Evolutionary conservation across 1,140 invertebrate genomes (phyloP), one percentile per base, ranked within the genome.

Genomic region (Cataglyphis hispanica): DNA sequence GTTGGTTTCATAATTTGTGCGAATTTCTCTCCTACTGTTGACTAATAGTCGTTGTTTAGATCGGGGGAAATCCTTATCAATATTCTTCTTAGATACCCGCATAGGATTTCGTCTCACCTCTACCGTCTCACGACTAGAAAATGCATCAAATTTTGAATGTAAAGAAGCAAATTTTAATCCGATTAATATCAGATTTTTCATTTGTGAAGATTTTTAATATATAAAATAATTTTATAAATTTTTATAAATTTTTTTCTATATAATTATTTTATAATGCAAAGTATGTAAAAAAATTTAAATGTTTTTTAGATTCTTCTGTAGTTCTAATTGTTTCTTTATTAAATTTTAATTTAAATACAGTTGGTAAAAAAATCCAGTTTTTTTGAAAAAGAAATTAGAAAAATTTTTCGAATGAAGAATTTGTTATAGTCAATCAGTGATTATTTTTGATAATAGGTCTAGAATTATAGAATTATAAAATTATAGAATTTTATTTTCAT

Each of bases 41-140:
- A 91, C 70, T 13, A 94, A 72, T 0, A 94, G 66, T 31, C 88
- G 86, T 56, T 93, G 90, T 7, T 91, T 86, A 5, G 89, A 77
- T 7, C 89, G 86, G 0, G 81, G 53, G 11, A 90, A 89, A 81
- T 90, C 72, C 19, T 91, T 85, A 16, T 90, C 81, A 0, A 86
- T 40, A 37, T 91, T 84, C 43, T 88, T 93, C 56, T 90, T 92
- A 0, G 83, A 87, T 27, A 78, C 78, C 0, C 91, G 90, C 16
- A 85, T 72, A 0, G 91, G 90, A 87, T 92, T 92, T 63, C 91
- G 60, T 46, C 89, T 83, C 0, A 93, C 85, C 64, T 92, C 89
- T 0, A 86, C 58, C 5, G 58, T 72, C 34, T 89, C 88, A 10
- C 66, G 86, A 67, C 89, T 84, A 46, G 16, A 87, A 85, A 70